Base-by-base conservation (phyloP, 2,888 invertebrate genomes). In the Lypha dubia region DNA sequence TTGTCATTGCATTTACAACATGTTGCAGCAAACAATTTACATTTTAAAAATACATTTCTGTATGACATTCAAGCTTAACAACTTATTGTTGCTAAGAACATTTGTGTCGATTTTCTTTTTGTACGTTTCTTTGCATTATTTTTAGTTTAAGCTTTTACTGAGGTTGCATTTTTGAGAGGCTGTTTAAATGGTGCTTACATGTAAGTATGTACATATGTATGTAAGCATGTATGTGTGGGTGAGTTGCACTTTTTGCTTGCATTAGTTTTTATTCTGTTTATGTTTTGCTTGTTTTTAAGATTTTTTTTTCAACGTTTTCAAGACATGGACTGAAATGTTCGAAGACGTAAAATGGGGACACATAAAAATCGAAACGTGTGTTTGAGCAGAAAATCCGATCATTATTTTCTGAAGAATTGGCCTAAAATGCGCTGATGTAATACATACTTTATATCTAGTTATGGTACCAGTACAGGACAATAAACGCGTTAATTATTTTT, bases 81-180 rank as follows among this genome's bases (percentile, higher is more conserved):
- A 38, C 9, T 46, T 53, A 7, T 60, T 68, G 24, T 73, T 79
- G 49, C 9, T 44, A 20, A n/a, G 24, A 20, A 15, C 32, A 28
- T 17, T 28, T 51, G n/a, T n/a, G 44, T 65, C 51, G 46, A 3
- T 49, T 20, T 53, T 51, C 13, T 17, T 35, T 51, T 79, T 17
- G 49, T 67, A 44, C 51, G 62, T 63, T 74, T 62, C 32, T 51
- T 9, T 63, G 68, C 79, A 73, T 79, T 73, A 71, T 70, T 70
- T 68, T 68, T 49, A 35, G 62, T 68, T 51, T 24, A 24, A 24
- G 20, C 62, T 63, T 63, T 76, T 28, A 41, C 53, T 75, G 63
- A 75, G 58, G 41, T 70, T 63, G 70, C 46, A 58, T 65, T 63
- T 51, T n/a, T 56, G 8, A 35, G 24, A 6, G 46, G 17, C 3